Evolutionary conservation across 2,888 invertebrate species (phyloP), one percentile per base, ranked within the genome.

Genomic region (Drosophila picticornis): DNA sequence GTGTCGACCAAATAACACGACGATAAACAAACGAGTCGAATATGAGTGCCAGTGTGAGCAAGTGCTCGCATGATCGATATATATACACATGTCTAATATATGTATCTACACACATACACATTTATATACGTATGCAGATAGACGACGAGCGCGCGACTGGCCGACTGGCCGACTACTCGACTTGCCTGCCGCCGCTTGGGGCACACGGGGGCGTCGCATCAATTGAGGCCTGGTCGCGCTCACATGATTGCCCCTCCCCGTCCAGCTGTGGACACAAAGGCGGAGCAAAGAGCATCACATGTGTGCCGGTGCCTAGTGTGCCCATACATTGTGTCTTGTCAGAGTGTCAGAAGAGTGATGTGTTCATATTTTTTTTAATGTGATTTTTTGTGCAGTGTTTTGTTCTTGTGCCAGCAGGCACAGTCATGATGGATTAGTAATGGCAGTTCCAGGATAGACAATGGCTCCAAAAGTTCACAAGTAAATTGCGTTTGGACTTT

Each of bases 291-390:
- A 56, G 55, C 55, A 56, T 56, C 55, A 56, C 55, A 56, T 56
- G 56, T 38, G n/a, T 56, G 56, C 2, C 27, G 4, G 9, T 5
- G 22, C 46, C 16, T 9, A 46, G 46, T 88, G 88, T 62, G 73
- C 67, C 74, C 34, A n/a, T 32, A 22, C 50, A 63, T 77, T 80
- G 87, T 75, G 87, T 76, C 86, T 80, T 83, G 87, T 86, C 87
- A 80, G 70, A 72, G 69, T 85, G 86, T 85, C 84, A 88, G 65
- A 69, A 72, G 77, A 67, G 73, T 83, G 89, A 85, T 85, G 85
- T 85, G 89, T 87, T 85, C 83, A 88, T 88, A 88, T 81, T 36
- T 65, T 65, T 51, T 25, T 83, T 34, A 38, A 29, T 38, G 16
- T 7, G 25, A 2, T 72, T 71, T 70, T 71, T 72, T 60, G n/a